Conservation (phyloP, 2,888 invertebrate genomes). For the Thymelicus acteon region DNA sequence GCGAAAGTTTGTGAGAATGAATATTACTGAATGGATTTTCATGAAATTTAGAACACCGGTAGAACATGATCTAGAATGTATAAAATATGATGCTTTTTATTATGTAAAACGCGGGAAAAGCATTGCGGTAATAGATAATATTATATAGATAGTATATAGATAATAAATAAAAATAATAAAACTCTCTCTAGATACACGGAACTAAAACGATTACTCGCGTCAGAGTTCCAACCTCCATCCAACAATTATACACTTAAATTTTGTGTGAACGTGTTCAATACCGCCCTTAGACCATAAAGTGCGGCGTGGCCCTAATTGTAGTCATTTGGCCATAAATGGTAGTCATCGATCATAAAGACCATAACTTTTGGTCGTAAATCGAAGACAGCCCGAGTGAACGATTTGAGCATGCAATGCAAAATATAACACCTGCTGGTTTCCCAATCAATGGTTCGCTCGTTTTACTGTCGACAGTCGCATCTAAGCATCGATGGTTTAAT, state of each 20-base stretch:
- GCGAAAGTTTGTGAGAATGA: too few relatives aligned
- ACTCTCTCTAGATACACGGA: not conserved
- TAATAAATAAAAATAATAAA: too few relatives aligned
- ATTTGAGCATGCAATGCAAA: constrained; percentile 57
- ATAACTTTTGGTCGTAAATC: constrained; percentile 69
- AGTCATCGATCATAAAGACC: constrained; percentile 77
- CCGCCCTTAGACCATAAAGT: constrained; percentile 58
- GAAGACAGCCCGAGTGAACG: constrained; percentile 48
- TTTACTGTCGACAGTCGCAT: constrained; percentile 21
- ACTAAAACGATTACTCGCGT: not conserved
- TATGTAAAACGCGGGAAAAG: too few relatives aligned
- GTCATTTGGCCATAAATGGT: constrained; percentile 72
- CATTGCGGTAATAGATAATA: too few relatives aligned
- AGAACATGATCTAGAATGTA: too few relatives aligned
- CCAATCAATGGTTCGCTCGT: constrained; percentile 29
- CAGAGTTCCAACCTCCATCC: not conserved
- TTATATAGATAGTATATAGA: too few relatives aligned
- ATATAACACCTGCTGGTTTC: constrained; percentile 47
- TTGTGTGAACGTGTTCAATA: constrained; percentile 59
- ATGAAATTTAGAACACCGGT: too few relatives aligned
- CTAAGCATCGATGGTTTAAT: constrained; percentile 2
- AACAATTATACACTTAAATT: constrained; percentile 46
- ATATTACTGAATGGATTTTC: too few relatives aligned
- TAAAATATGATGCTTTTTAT: too few relatives aligned
- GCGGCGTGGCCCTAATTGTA: constrained; percentile 72